These are phyloP conservation scores for Podabrus alpinus DNA, from an alignment of 2,888 invertebrate species.

Conservation along the genomic window DNA sequence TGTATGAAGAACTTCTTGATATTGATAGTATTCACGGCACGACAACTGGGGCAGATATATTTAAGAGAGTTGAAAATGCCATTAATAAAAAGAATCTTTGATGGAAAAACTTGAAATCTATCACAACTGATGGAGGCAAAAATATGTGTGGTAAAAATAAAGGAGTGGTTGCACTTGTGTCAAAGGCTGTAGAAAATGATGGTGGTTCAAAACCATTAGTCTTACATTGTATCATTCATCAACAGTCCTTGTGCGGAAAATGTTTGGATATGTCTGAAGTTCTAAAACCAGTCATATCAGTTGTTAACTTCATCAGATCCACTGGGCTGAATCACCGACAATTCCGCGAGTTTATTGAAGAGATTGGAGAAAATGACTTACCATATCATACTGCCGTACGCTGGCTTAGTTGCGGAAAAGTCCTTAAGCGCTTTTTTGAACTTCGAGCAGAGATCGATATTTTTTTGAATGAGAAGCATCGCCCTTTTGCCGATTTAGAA, in stretches of 20 bases:
- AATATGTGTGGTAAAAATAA: constrained; percentile 40
- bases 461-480: constrained; percentile 34
- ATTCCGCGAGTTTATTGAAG: constrained; percentile 39
- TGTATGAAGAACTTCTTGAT: constrained; percentile 32
- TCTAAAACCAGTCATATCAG: constrained; percentile 43
- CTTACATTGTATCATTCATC: constrained; percentile 44
- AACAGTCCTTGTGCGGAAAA: constrained; percentile 44
- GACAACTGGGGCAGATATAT: constrained; percentile 31
- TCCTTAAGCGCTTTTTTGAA: constrained; percentile 25
- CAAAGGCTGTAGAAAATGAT: constrained; percentile 42
- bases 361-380: constrained; percentile 40
- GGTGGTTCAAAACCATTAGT: constrained; percentile 42
- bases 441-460: constrained; percentile 25
- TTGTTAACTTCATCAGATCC: constrained; percentile 44
- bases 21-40: constrained; percentile 32
- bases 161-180: constrained; percentile 38
- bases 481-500: constrained; percentile 34
- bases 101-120: constrained; percentile 37
- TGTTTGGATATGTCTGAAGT: constrained; percentile 44
- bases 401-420: constrained; percentile 27
- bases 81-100: constrained; percentile 22
- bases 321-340: constrained; percentile 37
- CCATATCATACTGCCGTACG: too few species aligned
- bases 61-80: constrained; percentile 30
- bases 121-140: constrained; percentile 40